These are phyloP conservation scores for Axinella damicornis DNA, from an alignment of 37 sponge, comb jelly and placozoan species.

Conservation along the genomic window DNA sequence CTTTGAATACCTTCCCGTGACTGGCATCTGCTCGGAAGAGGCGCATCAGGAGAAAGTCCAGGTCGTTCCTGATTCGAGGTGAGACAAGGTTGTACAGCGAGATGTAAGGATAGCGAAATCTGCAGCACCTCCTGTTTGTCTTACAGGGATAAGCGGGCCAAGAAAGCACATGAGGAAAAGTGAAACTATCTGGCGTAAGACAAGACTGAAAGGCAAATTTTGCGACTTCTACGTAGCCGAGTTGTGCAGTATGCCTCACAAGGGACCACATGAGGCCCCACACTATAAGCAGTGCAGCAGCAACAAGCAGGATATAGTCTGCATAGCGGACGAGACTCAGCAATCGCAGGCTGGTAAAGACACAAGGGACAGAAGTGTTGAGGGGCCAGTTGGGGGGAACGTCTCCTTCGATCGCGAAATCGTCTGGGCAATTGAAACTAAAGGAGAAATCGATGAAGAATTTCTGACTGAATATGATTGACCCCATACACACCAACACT, in stretches of 20 bases:
- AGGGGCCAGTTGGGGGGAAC: conserved; percentile 11
- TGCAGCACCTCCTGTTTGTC: not conserved
- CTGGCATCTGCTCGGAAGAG: conserved; percentile 38
- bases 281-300: not conserved
- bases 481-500: conserved; percentile 1
- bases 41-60: conserved; percentile 43
- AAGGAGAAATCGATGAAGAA: conserved; percentile 31
- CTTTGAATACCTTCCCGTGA: conserved; percentile 53
- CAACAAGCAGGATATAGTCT: conserved; percentile 2
- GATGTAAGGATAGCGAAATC: not conserved
- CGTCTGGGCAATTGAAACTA: not conserved
- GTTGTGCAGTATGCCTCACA: conserved; percentile 30
- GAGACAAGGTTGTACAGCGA: not conserved
- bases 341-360: conserved; percentile 6
- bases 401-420: not conserved
- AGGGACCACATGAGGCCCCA: conserved; percentile 31
- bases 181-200: conserved; percentile 8
- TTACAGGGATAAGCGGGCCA: not conserved
- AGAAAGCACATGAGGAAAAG: not conserved
- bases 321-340: conserved; percentile 23
- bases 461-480: conserved; percentile 5
- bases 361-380: conserved; percentile 3
- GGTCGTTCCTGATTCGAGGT: conserved; percentile 46
- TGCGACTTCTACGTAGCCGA: not conserved
- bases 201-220: conserved; percentile 12